Evolutionary conservation across 2,797 vertebrate genomes (phyloP).

Genomic region (Vipera latastei): DNA sequence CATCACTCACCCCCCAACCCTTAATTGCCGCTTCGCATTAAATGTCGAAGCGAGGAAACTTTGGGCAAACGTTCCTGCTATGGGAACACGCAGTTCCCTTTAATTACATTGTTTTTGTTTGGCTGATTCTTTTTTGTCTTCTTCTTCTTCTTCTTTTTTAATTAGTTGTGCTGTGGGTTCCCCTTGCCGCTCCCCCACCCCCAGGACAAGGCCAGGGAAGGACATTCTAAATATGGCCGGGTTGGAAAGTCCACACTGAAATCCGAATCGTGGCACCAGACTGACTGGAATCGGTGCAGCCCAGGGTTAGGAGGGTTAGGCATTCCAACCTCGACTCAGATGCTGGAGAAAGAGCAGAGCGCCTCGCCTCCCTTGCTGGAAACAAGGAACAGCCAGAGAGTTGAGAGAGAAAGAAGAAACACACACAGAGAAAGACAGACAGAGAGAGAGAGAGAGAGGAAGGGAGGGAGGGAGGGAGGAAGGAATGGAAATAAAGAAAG

Average conservation of each 20-base stretch:
- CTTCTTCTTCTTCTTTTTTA: conserved; percentile 36
- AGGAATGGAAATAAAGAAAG: too few relatives aligned
- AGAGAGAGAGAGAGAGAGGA: too few relatives aligned
- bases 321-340: conserved; percentile 57
- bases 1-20: conserved; percentile 29
- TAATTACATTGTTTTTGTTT: conserved; percentile 69
- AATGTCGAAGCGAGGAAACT: conserved; percentile 55
- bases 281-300: conserved; percentile 82
- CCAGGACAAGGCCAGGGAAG: conserved; percentile 52
- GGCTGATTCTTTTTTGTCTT: background rate
- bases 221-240: conserved; percentile 86
- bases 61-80: conserved; percentile 59
- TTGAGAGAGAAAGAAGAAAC: background rate
- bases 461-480: rapidly evolving
- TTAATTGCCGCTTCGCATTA: conserved; percentile 51
- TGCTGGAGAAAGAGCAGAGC: background rate
- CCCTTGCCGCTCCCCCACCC: background rate
- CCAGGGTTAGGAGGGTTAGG: conserved; percentile 58
- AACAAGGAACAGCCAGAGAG: background rate
- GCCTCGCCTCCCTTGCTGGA: background rate
- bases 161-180: conserved; percentile 62
- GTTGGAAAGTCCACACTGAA: conserved; percentile 83
- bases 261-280: conserved; percentile 91
- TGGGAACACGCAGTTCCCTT: conserved; percentile 68
- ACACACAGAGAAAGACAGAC: too few relatives aligned